Conservation (phyloP, 1,140 invertebrate species). For the Agraylea sexmaculata region DNA sequence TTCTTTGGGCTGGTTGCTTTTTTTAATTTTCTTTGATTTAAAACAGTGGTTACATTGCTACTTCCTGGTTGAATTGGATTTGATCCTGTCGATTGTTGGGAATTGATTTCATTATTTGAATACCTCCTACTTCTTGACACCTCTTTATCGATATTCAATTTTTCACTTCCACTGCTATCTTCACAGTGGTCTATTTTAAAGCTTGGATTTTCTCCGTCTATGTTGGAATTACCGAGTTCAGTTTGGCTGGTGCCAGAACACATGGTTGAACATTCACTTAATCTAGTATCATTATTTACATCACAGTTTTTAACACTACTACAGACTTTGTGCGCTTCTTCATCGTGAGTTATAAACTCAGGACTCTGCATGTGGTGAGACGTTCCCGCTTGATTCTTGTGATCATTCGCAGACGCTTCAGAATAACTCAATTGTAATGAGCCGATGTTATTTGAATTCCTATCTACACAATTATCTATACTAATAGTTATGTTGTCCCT, state of each 20-base stretch:
- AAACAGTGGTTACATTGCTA: constrained; percentile 16
- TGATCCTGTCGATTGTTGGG: not conserved
- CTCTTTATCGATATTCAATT: constrained; percentile 23
- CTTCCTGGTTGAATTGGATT: constrained; percentile 4
- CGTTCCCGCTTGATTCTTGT: constrained; percentile 33
- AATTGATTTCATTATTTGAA: not conserved
- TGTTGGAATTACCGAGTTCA: no score
- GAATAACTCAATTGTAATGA: constrained; percentile 16
- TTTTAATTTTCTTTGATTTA: constrained; percentile 13
- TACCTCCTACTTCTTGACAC: constrained; percentile 22
- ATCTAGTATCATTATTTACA: constrained; percentile 5
- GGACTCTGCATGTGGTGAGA: constrained; percentile 28
- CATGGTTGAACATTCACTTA: no score
- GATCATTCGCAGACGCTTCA: constrained; percentile 9
- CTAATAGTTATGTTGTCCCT: no score
- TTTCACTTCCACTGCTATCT: constrained; percentile 25
- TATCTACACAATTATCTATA: no score
- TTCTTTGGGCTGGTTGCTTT: constrained; percentile 27
- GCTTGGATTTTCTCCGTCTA: constrained; percentile 27
- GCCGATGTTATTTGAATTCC: constrained; percentile 4
- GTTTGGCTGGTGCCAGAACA: no score
- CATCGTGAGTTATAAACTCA: no score
- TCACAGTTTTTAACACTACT: constrained; percentile 8
- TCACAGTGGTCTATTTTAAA: constrained; percentile 24
- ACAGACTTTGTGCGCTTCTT: no score